Base-by-base conservation (phyloP, 2,888 invertebrate species). In the Lasioglossum pauxillum region DNA sequence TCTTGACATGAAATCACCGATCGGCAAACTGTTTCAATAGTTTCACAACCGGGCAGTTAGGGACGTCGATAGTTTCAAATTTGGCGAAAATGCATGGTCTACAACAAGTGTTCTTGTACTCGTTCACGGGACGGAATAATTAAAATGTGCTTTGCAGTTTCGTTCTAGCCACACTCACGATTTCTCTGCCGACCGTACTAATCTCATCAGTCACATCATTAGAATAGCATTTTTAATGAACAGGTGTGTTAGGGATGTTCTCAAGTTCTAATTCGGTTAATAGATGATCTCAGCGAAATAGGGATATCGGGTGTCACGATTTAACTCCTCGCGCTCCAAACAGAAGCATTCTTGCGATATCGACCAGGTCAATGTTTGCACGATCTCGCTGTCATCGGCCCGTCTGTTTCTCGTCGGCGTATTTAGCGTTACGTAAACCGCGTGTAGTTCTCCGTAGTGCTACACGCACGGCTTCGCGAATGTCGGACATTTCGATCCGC, bases 331-430 rank as follows among this genome's bases (percentile, higher is more conserved):
- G 10, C 10, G 8, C 44, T 27, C 16, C 41, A 53, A 16, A 35
- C 10, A 69, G 60, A 23, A 64, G 44, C n/a, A 49, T 77, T 77
- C 35, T n/a, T 49, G 16, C 44, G 5, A 23, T 31, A 46, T 38
- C 49, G 44, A 77, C 2, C 77, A 10, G n/a, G 77, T 49, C 49
- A 23, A n/a, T 46, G 46, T 69, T n/a, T 35, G 44, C 64, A 76
- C 76, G 31, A 77, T 67, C 69, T 27, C 5, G 49, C 53, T 78
- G 77, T 78, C 69, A 78, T 35, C 75, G 71, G 10, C 77, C 27
- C 27, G 49, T 53, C 69, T 78, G 69, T 38, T 78, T 53, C 77
- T 49, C 69, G 77, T 77, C 19, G 27, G 49, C 5, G 69, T 75
- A 5, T 75, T 60, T 10, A 44, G 3, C 31, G 27, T 67, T 49